A percentile compares a stretch with the other conserved stretches of the same genome.
These are phyloP conservation scores for Phalacrocorax carbo DNA, from an alignment of 2,113 vertebrate genomes.

Conservation along the genomic window DNA sequence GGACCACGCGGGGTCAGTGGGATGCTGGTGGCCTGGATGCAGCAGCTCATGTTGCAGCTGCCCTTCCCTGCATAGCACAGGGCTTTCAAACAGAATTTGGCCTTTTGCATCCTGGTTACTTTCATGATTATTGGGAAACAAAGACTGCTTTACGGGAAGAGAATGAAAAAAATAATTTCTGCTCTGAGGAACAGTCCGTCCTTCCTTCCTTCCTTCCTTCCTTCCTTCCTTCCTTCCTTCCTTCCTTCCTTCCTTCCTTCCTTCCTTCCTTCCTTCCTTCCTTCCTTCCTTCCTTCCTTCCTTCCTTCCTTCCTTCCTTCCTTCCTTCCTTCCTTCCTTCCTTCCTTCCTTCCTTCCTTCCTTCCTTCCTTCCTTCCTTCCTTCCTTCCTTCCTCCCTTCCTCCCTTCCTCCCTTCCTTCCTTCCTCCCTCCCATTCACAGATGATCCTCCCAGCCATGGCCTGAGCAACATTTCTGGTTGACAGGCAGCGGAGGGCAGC, in stretches of 20 bases:
- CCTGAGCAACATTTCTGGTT: neutral
- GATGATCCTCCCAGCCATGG: neutral
- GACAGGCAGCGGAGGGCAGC: rapidly evolving
- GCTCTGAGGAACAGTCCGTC: neutral
- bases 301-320: neutral
- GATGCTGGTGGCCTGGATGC: neutral
- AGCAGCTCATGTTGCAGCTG: neutral
- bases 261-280: neutral
- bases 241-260: neutral
- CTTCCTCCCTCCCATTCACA: neutral
- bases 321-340: neutral
- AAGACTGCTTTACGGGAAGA: neutral
- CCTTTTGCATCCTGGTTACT: neutral
- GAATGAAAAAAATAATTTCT: neutral
- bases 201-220: neutral
- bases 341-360: neutral
- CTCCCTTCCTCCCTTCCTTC: too few relatives aligned
- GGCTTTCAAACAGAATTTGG: neutral
- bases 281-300: neutral
- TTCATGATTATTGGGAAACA: neutral
- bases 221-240: neutral
- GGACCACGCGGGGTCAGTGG: rapidly evolving
- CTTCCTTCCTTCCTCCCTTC: neutral
- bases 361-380: neutral
- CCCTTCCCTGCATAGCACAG: neutral